Conservation (phyloP, 2,113 vertebrate genomes). For the Arothron firmamentum region DNA sequence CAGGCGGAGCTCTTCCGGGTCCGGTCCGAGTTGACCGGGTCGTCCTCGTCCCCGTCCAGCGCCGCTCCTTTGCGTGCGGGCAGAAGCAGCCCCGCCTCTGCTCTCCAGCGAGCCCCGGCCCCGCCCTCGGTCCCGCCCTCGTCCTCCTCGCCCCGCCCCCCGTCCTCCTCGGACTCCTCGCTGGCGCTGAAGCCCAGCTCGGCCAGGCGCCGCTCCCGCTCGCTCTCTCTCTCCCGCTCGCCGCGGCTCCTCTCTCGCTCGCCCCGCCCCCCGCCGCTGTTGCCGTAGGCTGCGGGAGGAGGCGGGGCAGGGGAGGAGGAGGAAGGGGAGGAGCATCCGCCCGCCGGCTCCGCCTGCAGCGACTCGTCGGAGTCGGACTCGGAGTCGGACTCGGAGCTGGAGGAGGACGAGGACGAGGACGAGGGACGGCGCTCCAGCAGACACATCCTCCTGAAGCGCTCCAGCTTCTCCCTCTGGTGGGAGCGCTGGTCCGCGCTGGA, state of each 20-base stretch:
- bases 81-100: slow-evolving; percentile 28
- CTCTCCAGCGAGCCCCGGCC: slow-evolving; percentile 56
- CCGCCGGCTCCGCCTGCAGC: slow-evolving; percentile 49
- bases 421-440: slow-evolving; percentile 82
- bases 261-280: slow-evolving; percentile 42
- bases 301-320: slow-evolving; percentile 54
- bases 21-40: slow-evolving; percentile 42
- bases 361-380: slow-evolving; percentile 78
- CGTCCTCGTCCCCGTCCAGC: slow-evolving; percentile 64
- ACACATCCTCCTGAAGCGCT: slow-evolving; percentile 90
- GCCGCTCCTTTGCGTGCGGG: slow-evolving; percentile 53
- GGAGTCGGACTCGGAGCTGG: slow-evolving; percentile 84
- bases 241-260: slow-evolving; percentile 57
- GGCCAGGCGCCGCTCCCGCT: slow-evolving; percentile 67
- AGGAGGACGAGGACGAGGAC: slow-evolving; percentile 82
- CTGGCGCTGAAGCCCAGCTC: slow-evolving; percentile 82
- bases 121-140: slow-evolving; percentile 44
- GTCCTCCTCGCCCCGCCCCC: slow-evolving; percentile 43
- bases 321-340: slow-evolving; percentile 41
- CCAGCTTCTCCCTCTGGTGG: slow-evolving; percentile 86
- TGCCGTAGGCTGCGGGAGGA: slow-evolving; percentile 47
- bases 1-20: slow-evolving; percentile 59
- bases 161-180: slow-evolving; percentile 77
- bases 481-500: slow-evolving; percentile 77
- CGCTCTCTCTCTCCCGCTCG: slow-evolving; percentile 57